These are phyloP conservation scores for Glossophaga mutica DNA, from an alignment of 2,797 vertebrate genomes.

Conservation along the genomic window DNA sequence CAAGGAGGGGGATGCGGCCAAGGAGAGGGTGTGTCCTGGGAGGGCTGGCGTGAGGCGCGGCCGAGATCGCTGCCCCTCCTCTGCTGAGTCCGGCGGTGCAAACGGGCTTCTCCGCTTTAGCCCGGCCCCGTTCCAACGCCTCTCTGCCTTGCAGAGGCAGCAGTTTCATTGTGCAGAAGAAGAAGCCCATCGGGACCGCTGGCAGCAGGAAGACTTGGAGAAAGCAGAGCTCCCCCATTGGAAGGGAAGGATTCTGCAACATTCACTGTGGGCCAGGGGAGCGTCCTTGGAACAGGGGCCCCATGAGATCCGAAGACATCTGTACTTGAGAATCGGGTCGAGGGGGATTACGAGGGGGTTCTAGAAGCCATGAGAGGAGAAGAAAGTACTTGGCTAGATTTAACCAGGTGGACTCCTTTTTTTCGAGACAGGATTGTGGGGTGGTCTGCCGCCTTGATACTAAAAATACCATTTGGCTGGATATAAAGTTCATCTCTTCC, in stretches of 20 bases:
- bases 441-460: background rate
- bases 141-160: fast-evolving
- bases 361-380: background rate
- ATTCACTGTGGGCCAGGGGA: background rate
- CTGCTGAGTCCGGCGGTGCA: background rate
- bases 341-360: background rate
- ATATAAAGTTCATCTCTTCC: constrained; percentile 47
- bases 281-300: background rate
- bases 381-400: background rate
- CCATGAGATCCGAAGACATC: background rate
- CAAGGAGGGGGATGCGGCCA: no score
- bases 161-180: background rate
- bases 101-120: background rate
- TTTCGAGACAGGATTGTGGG: background rate
- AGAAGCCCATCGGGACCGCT: no score
- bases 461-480: constrained; percentile 10
- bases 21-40: background rate
- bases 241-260: background rate
- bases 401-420: background rate
- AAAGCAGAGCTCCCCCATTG: fast-evolving
- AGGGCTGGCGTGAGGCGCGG: fast-evolving
- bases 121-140: background rate
- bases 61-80: background rate
- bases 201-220: background rate
- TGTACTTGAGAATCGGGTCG: fast-evolving